Evolutionary conservation across 2,888 invertebrate species (phyloP).

Genomic region (Dusona sp.): DNA sequence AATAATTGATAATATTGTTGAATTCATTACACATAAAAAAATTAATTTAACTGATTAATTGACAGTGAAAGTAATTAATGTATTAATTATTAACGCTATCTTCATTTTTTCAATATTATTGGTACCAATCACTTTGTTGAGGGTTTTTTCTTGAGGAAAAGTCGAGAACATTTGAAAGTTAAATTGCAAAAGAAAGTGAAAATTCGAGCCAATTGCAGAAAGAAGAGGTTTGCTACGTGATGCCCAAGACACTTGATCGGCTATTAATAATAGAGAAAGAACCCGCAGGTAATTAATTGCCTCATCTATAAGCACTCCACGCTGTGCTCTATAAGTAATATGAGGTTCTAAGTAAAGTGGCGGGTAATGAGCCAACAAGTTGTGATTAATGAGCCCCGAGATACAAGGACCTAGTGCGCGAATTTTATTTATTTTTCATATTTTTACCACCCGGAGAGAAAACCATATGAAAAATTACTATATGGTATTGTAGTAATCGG

Average conservation of each 20-base stretch:
- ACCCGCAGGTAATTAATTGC: constrained; percentile 60
- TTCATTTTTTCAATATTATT: not conserved
- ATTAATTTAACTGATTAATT: not conserved
- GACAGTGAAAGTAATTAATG: not conserved
- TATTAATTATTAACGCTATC: not conserved
- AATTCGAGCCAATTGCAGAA: not conserved
- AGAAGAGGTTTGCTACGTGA: not conserved
- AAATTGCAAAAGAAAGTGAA: not conserved
- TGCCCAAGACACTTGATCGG: constrained; percentile 46
- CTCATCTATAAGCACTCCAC: constrained; percentile 51
- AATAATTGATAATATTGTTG: not conserved
- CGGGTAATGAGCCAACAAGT: constrained; percentile 59
- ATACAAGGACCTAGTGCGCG: constrained; percentile 5
- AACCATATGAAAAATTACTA: not conserved
- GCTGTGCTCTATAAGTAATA: constrained; percentile 21
- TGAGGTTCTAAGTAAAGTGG: constrained; percentile 59
- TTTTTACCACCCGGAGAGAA: not conserved
- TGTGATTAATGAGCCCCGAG: constrained; percentile 43
- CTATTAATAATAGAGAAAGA: constrained; percentile 56
- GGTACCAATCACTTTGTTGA: not conserved
- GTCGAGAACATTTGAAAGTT: not conserved
- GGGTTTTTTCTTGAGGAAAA: not conserved
- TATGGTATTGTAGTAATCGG: not conserved
- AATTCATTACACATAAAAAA: not conserved
- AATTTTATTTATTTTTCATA: not conserved